Evolutionary conservation across 2,888 invertebrate species (phyloP).

Genomic region (Octodonta nipae): DNA sequence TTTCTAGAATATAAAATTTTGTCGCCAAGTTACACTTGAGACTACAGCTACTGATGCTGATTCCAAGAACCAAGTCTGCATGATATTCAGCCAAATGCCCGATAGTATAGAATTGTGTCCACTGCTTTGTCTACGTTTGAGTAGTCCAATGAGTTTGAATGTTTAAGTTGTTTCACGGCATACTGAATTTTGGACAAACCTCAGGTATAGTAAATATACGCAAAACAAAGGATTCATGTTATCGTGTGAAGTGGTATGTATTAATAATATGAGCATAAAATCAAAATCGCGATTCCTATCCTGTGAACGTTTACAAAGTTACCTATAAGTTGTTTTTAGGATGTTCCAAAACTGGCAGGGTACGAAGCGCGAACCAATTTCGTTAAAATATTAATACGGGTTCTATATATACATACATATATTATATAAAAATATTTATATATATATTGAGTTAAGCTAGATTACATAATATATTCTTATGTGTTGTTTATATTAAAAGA

Average conservation of each 20-base stretch:
- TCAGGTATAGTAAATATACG: too few relatives aligned
- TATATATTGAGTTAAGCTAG: constrained; percentile 27
- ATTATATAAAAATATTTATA: constrained; percentile 20
- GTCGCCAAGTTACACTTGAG: too few relatives aligned
- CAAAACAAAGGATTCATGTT: constrained; percentile 17
- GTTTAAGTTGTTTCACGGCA: too few relatives aligned
- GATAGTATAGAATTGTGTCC: too few relatives aligned
- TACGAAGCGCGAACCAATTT: constrained; percentile 28
- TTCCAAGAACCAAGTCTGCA: too few relatives aligned
- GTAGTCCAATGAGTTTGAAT: too few relatives aligned
- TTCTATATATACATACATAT: constrained; percentile 27
- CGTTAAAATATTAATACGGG: constrained; percentile 33
- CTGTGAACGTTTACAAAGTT: constrained; percentile 31
- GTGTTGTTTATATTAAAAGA: constrained; percentile 26
- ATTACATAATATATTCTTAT: constrained; percentile 24
- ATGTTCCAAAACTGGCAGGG: constrained; percentile 34
- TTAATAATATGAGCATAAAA: constrained; percentile 33
- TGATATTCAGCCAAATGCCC: too few relatives aligned
- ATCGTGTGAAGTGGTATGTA: constrained; percentile 17
- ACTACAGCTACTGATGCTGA: too few relatives aligned
- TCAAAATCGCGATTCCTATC: constrained; percentile 34
- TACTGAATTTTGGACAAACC: too few relatives aligned
- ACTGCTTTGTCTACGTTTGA: too few relatives aligned
- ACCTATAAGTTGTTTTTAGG: constrained; percentile 35
- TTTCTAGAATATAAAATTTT: too few relatives aligned